Percentiles rank a stretch among this genome's conserved stretches.
phyloP scores from a whole-genome alignment of 1,140 invertebrate species.

The Penaeus indicus region DNA sequence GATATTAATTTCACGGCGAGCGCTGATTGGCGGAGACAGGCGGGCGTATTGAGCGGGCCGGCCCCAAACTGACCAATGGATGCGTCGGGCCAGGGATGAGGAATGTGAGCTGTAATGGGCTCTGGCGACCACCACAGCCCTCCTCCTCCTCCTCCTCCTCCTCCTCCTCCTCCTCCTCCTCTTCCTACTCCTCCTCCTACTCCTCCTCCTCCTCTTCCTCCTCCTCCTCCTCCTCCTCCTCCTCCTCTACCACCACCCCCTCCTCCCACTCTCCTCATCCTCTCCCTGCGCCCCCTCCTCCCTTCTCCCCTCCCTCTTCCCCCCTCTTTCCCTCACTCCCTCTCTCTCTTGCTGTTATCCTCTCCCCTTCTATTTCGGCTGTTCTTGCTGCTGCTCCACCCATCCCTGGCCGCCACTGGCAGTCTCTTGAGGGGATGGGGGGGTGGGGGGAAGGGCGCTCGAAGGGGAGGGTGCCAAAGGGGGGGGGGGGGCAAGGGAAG shows the following conservation, averaged over 20 bases:
- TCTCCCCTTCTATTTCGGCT: neutral
- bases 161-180: slow-evolving; percentile 17
- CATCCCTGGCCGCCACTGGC: slow-evolving; percentile 22
- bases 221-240: slow-evolving; percentile 1
- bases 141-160: slow-evolving; percentile 8
- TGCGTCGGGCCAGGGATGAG: slow-evolving; percentile 60
- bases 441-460: neutral
- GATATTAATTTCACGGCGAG: slow-evolving; percentile 59
- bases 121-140: slow-evolving; percentile 38
- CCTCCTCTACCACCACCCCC: neutral
- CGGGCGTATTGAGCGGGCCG: slow-evolving; percentile 42
- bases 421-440: slow-evolving; percentile 21
- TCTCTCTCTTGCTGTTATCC: neutral
- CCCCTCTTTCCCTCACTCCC: neutral
- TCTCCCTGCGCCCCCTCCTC: neutral
- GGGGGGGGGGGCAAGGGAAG: neutral
- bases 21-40: slow-evolving; percentile 58
- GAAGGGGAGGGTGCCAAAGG: neutral
- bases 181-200: slow-evolving; percentile 4
- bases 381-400: slow-evolving; percentile 34
- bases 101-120: slow-evolving; percentile 60
- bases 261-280: slow-evolving; percentile 21
- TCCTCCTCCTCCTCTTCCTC: slow-evolving; percentile 20
- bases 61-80: slow-evolving; percentile 58
- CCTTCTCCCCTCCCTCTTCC: neutral